A percentile compares a stretch with the other conserved stretches of the same genome.
Evolutionary conservation across 1,140 invertebrate species (phyloP).

Genomic region (Trissolcus basalis): DNA sequence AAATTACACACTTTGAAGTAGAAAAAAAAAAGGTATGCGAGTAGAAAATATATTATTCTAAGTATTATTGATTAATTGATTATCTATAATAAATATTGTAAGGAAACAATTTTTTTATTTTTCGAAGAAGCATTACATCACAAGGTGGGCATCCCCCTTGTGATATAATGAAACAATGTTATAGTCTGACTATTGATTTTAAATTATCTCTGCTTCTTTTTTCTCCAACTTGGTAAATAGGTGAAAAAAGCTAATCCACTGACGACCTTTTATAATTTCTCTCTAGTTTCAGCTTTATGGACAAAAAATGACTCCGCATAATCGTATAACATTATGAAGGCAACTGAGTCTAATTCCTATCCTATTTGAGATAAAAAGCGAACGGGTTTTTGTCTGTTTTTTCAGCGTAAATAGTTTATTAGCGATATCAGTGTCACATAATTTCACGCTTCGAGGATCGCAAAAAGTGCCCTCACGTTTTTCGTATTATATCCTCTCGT

Average conservation of each 20-base stretch:
- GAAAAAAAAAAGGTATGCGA: too few relatives aligned
- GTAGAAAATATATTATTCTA: too few relatives aligned
- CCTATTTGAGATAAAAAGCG: conserved; percentile 30
- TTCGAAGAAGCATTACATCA: too few relatives aligned
- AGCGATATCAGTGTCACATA: conserved; percentile 60
- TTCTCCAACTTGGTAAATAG: conserved; percentile 6
- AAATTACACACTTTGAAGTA: too few relatives aligned
- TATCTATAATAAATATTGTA: too few relatives aligned
- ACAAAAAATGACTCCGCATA: conserved; percentile 12
- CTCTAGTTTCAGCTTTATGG: background rate
- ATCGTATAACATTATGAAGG: conserved; percentile 26
- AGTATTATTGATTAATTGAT: too few relatives aligned
- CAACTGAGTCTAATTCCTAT: conserved; percentile 21
- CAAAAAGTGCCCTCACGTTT: conserved; percentile 12
- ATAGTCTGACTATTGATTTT: background rate
- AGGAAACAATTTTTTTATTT: too few relatives aligned
- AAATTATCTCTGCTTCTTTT: background rate
- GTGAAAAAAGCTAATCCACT: conserved; percentile 1
- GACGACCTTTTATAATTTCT: conserved; percentile 4
- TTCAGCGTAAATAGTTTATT: conserved; percentile 26
- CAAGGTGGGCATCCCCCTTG: too few relatives aligned
- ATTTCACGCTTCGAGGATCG: conserved; percentile 59
- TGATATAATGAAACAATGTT: too few relatives aligned
- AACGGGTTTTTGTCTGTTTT: conserved; percentile 20
- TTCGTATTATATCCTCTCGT: conserved; percentile 8